Percentiles rank a stretch among this genome's conserved stretches.
These are phyloP conservation scores for Lasioglossum zephyrum DNA, from an alignment of 2,888 invertebrate genomes.

Conservation along the genomic window DNA sequence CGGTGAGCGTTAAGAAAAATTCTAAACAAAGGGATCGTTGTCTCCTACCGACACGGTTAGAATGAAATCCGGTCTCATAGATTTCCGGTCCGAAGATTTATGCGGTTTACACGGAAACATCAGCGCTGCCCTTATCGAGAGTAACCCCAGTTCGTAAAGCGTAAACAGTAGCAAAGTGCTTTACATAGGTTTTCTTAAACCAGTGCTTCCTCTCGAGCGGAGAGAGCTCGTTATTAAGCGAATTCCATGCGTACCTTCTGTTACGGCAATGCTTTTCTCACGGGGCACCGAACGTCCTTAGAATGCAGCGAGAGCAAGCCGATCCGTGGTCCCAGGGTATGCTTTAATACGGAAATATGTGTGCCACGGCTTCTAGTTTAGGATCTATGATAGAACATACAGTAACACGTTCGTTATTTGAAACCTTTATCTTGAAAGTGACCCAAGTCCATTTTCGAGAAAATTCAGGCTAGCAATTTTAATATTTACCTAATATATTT, in stretches of 20 bases:
- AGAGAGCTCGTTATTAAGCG: constrained; percentile 59
- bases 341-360: not conserved
- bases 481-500: too few species aligned
- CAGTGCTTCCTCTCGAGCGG: not conserved
- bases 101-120: not conserved
- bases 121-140: not conserved
- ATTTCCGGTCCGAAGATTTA: not conserved
- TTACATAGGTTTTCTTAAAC: constrained; percentile 26
- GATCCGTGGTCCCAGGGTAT: not conserved
- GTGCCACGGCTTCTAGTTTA: not conserved
- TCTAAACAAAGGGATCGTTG: not conserved
- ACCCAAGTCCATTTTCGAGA: too few species aligned
- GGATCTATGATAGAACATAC: not conserved
- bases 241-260: constrained; percentile 62
- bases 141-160: not conserved
- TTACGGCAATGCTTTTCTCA: constrained; percentile 62
- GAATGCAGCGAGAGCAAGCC: constrained; percentile 39
- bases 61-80: not conserved
- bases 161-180: not conserved
- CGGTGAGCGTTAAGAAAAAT: not conserved
- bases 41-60: not conserved
- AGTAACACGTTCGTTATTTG: not conserved
- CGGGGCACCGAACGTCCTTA: constrained; percentile 64
- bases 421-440: too few species aligned
- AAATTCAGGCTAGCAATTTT: too few species aligned